Base-by-base conservation (phyloP, 2,888 invertebrate genomes). In the Miltochrista miniata region DNA sequence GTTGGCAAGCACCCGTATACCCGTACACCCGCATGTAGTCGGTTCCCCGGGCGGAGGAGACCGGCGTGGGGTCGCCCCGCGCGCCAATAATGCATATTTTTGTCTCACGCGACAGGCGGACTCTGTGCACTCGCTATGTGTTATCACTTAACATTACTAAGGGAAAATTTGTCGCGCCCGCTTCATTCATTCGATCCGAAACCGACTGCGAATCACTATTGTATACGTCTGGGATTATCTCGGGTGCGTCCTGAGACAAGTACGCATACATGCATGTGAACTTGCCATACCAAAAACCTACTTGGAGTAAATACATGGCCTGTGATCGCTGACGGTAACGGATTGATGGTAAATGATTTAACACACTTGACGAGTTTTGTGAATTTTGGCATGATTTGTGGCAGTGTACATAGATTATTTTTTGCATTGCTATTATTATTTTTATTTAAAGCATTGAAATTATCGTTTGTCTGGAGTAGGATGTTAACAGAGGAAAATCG, bases 51-150 rank as follows among this genome's bases (percentile, higher is more conserved):
- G 33, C 31, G n/a, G 33, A 2, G 15, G 34, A 38, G 52, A 45
- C 51, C 60, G 54, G 60, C 43, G 49, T 64, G 57, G 51, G 60
- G 58, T 51, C 54, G 58, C 64, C 54, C 66, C 68, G 72, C 74
- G 72, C 70, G 69, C 56, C 68, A 65, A 81, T 87, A 87, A 88
- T 89, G 89, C 90, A 88, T 90, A 88, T 89, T 87, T 86, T 87
- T 76, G 79, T 84, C 87, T 85, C 73, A 68, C 68, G 68, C 74
- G 67, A 68, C 71, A 62, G 61, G 64, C 72, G 70, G 67, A 60
- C 67, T 54, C 59, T 61, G 64, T 64, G 61, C 65, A 63, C 58
- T 68, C 56, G 54, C 57, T 56, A 51, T 67, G 64, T 63, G 57
- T 68, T 59, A 60, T 73, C 74, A 71, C 73, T 68, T 78, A 74